Conservation (phyloP, 1,140 invertebrate genomes). For the Drosophila bocqueti region DNA sequence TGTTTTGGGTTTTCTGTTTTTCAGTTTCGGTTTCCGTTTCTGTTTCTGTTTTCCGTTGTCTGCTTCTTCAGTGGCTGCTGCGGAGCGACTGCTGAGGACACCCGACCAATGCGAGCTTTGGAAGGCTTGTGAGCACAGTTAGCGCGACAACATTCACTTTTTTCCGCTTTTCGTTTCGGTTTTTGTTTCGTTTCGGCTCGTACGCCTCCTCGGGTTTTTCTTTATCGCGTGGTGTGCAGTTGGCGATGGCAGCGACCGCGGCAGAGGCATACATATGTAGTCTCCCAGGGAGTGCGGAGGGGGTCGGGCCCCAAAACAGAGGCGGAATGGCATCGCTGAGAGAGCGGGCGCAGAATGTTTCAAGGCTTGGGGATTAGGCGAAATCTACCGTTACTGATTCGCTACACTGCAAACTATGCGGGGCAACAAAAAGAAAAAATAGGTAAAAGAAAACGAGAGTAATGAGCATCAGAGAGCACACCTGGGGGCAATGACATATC, state of each 20-base stretch:
- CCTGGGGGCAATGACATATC: background rate
- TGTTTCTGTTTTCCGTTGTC: slow-evolving; percentile 7
- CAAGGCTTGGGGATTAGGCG: slow-evolving; percentile 32
- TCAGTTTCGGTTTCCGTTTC: background rate
- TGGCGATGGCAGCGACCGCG: slow-evolving; percentile 19
- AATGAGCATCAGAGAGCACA: background rate
- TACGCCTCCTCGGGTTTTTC: slow-evolving; percentile 76
- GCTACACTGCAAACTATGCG: slow-evolving; percentile 17
- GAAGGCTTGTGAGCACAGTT: slow-evolving; percentile 79
- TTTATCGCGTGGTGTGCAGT: slow-evolving; percentile 75
- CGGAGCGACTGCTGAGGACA: slow-evolving; percentile 67
- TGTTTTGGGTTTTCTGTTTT: slow-evolving; percentile 23
- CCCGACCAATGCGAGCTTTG: slow-evolving; percentile 77
- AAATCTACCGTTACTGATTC: slow-evolving; percentile 30
- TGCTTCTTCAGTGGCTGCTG: slow-evolving; percentile 40
- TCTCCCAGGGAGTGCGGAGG: slow-evolving; percentile 22
- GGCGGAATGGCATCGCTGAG: background rate
- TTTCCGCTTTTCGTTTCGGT: slow-evolving; percentile 34
- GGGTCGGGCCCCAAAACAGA: slow-evolving; percentile 25
- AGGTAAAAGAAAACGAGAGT: background rate
- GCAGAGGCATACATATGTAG: slow-evolving; percentile 25
- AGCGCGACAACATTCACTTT: slow-evolving; percentile 82
- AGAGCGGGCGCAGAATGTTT: slow-evolving; percentile 9
- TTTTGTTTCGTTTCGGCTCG: slow-evolving; percentile 48
- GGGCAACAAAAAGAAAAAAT: background rate